Base-by-base conservation (phyloP, 2,113 vertebrate genomes). In the Ceuthmochares aereus region DNA sequence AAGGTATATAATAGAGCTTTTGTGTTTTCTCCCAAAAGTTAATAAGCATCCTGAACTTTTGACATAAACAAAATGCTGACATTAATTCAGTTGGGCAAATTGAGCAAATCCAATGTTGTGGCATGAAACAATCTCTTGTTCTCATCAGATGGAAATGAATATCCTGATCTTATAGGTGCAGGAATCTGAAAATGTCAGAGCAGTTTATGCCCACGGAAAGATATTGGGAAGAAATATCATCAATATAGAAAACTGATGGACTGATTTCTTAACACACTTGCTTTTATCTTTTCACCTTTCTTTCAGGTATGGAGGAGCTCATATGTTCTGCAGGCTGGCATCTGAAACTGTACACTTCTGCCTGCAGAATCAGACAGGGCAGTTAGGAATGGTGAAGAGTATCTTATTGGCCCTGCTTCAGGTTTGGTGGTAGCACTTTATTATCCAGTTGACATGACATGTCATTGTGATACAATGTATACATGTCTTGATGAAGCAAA, bases 31-130 rank as follows among this genome's bases (percentile, higher is more conserved):
- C 82, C 62, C 55, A 8, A 29, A 95, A 98, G 93, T 92, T 97
- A 97, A 98, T 97, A 97, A 98, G 96, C 96, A 95, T 93, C 91
- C 72, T 93, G 95, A 97, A 95, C 91, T 92, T 94, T 69, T 70
- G 95, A 74, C 89, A 89, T 91, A 97, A 97, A 97, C 95, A 97
- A 92, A 96, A 94, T 95, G 72, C 90, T 77, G 75, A 45, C 91
- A 69, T 97, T 97, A 88, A 64, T 97, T 86, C 91, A 42, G 47
- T 32, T 89, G 87, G 88, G 94, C 62, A 95, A 97, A 95, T 89
- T 82, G 94, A 95, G 83, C 67, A 85, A 90, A 75, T 73, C 70
- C 74, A 82, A 58, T 45, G 66, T 94, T 95, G 90, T 95, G 88
- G 92, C 94, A 92, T 95, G 94, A 93, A 97, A 93, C 84, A 82